phyloP scores from a whole-genome alignment of 2,797 vertebrate genomes.

The Acanthopagrus latus region DNA sequence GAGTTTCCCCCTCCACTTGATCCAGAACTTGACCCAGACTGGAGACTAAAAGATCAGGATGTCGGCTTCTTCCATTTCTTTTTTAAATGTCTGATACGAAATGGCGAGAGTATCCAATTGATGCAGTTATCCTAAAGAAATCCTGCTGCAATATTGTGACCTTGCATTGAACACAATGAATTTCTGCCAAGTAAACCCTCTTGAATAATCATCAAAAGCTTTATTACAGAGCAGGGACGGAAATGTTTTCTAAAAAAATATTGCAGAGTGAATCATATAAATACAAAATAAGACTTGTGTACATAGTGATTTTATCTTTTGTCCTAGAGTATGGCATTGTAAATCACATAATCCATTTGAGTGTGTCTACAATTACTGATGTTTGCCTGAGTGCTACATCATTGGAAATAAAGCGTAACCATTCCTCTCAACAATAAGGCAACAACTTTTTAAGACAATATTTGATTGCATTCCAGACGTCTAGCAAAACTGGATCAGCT shows the following conservation, averaged over 20 bases:
- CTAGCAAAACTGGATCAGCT: slow-evolving; percentile 86
- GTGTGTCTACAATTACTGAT: not conserved
- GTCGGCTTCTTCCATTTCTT: no score
- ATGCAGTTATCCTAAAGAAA: not conserved
- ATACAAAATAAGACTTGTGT: slow-evolving; percentile 15
- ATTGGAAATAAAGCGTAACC: not conserved
- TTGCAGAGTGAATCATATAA: slow-evolving; percentile 23
- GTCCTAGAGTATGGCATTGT: not conserved
- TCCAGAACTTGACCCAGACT: no score
- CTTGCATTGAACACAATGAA: not conserved
- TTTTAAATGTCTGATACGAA: not conserved
- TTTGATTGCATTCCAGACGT: not conserved
- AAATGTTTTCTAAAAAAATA: slow-evolving; percentile 14
- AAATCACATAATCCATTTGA: not conserved
- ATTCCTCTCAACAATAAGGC: slow-evolving; percentile 7
- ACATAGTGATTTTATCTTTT: slow-evolving; percentile 7
- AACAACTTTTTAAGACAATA: not conserved
- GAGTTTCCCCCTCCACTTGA: no score
- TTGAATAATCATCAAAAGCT: slow-evolving; percentile 45
- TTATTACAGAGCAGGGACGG: slow-evolving; percentile 34
- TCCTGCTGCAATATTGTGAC: not conserved
- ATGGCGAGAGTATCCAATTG: no score
- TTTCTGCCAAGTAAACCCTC: not conserved
- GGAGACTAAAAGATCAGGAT: no score
- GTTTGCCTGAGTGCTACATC: not conserved